Base-by-base conservation (phyloP, 2,113 vertebrate species). In the Sturnira hondurensis region DNA sequence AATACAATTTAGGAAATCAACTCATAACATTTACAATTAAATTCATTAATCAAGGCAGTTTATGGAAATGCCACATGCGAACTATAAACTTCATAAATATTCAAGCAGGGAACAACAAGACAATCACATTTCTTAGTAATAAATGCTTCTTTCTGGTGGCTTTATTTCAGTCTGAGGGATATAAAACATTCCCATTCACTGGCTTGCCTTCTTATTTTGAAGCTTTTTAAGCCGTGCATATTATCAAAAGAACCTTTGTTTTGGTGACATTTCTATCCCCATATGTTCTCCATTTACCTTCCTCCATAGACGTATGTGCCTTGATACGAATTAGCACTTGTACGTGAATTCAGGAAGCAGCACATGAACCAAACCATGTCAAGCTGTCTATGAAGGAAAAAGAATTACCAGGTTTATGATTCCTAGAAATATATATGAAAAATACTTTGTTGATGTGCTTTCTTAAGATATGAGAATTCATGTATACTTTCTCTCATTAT, bases 21-120 rank as follows among this genome's bases (percentile, higher is more conserved):
- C 80, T 96, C 76, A 74, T 63, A 96, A 95, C 67, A 94, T 70
- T 95, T 97, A 93, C 56, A 94, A 97, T 98, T 97, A 97, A 96
- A 96, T 96, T 94, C 96, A 94, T 97, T 97, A 97, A 96, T 97
- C 96, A 97, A 90, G 86, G 26, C 31, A 80, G 82, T 97, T 97
- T 94, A 96, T 94, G 83, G 82, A 90, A 95, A 86, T 97, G 93
- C 41, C 81, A 80, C 38, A 81, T 41, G 10, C 45, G 26, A 95
- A 92, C 56, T 50, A 6, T 93, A 96, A 96, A 80, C 92, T 84
- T 97, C 88, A 94, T 96, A 95, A 96, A 97, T 97, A 97, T 97
- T 95, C 87, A 96, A 94, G 77, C 36, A 61, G 50, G 28, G 28
- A 96, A 67, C 41, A 87, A 74, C 50, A 61, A 97, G 73, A 94